Percentiles rank a stretch among this genome's conserved stretches.
Evolutionary conservation across 1,140 invertebrate species (phyloP).

Genomic region (Drosophila nannoptera): DNA sequence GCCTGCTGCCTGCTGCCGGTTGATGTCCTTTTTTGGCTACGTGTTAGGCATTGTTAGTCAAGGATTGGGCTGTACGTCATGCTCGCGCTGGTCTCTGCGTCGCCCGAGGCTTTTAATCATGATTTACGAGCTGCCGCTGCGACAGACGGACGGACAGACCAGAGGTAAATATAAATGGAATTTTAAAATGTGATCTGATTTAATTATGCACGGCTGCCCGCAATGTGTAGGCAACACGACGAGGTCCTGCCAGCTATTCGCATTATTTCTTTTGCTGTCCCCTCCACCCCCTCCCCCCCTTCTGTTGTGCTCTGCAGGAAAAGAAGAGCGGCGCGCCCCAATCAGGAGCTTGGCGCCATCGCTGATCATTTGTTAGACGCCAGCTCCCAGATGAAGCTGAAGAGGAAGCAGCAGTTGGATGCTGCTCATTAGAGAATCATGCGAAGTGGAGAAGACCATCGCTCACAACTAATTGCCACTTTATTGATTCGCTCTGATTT

Average conservation of each 20-base stretch:
- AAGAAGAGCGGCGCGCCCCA: conserved; percentile 1
- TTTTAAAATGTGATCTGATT: conserved; percentile 79
- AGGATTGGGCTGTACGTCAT: conserved; percentile 21
- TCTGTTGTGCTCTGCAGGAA: conserved; percentile 18
- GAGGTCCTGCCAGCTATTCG: neutral
- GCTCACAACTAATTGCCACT: neutral
- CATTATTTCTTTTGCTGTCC: neutral
- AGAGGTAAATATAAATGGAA: conserved; percentile 79
- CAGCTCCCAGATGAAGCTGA: neutral
- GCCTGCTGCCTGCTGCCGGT: conserved; percentile 18
- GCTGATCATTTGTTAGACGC: conserved; percentile 18
- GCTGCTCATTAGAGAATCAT: neutral
- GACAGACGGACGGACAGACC: conserved; percentile 55
- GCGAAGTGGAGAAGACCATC: neutral
- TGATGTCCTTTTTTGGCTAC: conserved; percentile 39
- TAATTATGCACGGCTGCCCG: conserved; percentile 72
- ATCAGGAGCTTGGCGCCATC: conserved; percentile 11
- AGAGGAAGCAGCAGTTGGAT: neutral
- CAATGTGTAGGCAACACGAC: conserved; percentile 19
- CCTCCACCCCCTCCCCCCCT: too few relatives aligned
- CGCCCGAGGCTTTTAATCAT: conserved; percentile 78
- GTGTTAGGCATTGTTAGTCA: conserved; percentile 61
- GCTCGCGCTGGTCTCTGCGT: conserved; percentile 46
- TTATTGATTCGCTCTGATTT: neutral
- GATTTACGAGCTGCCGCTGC: conserved; percentile 68